These are phyloP conservation scores for Bucorvus abyssinicus DNA, from an alignment of 2,797 vertebrate genomes.

Conservation along the genomic window DNA sequence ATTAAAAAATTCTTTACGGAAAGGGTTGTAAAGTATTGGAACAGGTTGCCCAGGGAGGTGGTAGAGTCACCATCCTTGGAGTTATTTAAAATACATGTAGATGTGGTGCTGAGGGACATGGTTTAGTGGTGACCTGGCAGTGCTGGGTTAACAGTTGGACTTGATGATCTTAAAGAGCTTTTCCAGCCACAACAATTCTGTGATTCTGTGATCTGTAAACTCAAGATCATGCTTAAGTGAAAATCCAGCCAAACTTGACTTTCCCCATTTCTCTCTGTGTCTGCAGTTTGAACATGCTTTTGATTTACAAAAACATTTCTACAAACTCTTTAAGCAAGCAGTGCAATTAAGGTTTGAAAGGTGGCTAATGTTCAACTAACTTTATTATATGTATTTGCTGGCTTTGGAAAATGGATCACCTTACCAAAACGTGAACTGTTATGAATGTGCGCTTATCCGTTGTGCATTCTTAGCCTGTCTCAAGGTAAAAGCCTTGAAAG, in stretches of 20 bases:
- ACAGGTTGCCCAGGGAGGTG: too few species aligned
- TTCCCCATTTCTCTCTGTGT: background rate
- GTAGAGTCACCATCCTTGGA: too few species aligned
- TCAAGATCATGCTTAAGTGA: background rate
- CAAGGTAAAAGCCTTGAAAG: slow-evolving; percentile 24
- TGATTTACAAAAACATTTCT: background rate
- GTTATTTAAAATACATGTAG: too few species aligned
- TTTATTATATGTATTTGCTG: background rate
- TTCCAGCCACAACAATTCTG: too few species aligned
- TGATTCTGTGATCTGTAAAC: background rate
- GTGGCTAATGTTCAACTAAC: slow-evolving; percentile 1
- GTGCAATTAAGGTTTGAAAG: background rate
- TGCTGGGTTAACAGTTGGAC: too few species aligned
- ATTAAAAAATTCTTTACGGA: too few species aligned
- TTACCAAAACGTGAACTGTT: background rate
- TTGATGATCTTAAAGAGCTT: too few species aligned
- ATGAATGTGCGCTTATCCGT: background rate
- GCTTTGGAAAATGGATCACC: background rate
- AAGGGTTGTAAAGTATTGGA: too few species aligned
- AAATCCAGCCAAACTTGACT: background rate
- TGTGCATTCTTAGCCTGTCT: background rate
- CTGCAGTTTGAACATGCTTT: background rate
- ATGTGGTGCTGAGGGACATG: too few species aligned
- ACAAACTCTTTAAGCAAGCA: background rate
- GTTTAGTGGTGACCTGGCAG: too few species aligned